Conservation (phyloP, 2,797 vertebrate genomes). For the Pangasius larnaudii region DNA sequence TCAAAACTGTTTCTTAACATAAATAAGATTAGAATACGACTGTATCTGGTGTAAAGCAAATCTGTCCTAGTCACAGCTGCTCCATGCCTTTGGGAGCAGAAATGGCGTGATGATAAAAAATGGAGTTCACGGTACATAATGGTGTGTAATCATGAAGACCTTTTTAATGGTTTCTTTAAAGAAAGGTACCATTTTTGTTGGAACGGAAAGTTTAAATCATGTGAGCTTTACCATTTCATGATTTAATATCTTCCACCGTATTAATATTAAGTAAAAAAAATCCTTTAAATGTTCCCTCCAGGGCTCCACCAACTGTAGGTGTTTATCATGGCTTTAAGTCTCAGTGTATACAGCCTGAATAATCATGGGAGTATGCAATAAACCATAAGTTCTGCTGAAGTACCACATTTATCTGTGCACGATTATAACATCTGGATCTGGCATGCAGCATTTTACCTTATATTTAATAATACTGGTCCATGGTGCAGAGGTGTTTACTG, state of each 20-base stretch:
- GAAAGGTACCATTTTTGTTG: not conserved
- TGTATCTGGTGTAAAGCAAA: not conserved
- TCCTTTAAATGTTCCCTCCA: not conserved
- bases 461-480: not conserved
- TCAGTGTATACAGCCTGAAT: not conserved
- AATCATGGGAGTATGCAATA: not conserved
- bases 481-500: not conserved
- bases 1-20: too few species aligned
- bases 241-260: not conserved
- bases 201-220: not conserved
- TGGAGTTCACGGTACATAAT: not conserved
- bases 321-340: not conserved
- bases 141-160: not conserved
- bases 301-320: too few species aligned
- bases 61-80: not conserved
- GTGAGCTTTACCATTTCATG: not conserved
- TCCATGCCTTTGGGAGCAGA: not conserved
- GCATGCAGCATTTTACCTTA: not conserved
- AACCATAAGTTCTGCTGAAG: not conserved
- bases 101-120: not conserved
- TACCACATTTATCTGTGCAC: not conserved
- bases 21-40: not conserved
- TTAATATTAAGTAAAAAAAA: not conserved
- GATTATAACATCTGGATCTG: not conserved
- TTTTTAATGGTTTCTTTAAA: not conserved